Base-by-base conservation (phyloP, 2,113 vertebrate species). In the Electrona antarctica region DNA sequence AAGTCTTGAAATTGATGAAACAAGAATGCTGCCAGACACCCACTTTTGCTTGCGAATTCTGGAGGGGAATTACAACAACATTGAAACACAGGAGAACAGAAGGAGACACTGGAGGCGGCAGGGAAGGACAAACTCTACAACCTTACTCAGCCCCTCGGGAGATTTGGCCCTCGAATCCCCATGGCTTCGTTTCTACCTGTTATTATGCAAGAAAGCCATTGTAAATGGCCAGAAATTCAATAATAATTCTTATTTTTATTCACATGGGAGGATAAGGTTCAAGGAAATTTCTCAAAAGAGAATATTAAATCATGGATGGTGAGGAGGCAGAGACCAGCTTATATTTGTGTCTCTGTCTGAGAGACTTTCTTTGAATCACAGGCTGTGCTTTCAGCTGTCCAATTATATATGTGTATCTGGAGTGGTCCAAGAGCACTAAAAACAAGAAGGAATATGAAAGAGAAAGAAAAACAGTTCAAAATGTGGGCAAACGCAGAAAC, bases 171-270 rank as follows among this genome's bases (percentile, higher is more conserved):
- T 15, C 50, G 8, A 55, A 41, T 14, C 49, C 33, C 29, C 6
- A 45, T 5, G 46, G 9, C 60, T 7, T 59, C 6, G 33, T 33
- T 52, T 45, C 70, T 51, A 67, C 59, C 7, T 52, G 52, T 72
- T 70, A 66, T 64, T 66, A 78, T 66, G 64, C 54, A 46, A 74
- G 56, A 77, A 80, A 71, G 9, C 9, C 28, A 50, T 47, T 41
- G 11, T 56, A 21, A 48, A 47, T 47, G 2, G 61, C 78, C 73
- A 82, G 28, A 78, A 80, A 85, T 85, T 67, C 75, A 64, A 75
- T 67, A 81, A 69, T 67, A 74, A 78, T 80, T 83, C n/a, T 64
- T 41, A 8, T 71, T 81, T 86, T 81, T 67, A 74, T 70, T 60
- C 64, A 56, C 51, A 57, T 10, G 33, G 58, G 57, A n/a, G 69